Evolutionary conservation across 2,797 vertebrate genomes (phyloP).

Genomic region (Sebastes trivittatus): DNA sequence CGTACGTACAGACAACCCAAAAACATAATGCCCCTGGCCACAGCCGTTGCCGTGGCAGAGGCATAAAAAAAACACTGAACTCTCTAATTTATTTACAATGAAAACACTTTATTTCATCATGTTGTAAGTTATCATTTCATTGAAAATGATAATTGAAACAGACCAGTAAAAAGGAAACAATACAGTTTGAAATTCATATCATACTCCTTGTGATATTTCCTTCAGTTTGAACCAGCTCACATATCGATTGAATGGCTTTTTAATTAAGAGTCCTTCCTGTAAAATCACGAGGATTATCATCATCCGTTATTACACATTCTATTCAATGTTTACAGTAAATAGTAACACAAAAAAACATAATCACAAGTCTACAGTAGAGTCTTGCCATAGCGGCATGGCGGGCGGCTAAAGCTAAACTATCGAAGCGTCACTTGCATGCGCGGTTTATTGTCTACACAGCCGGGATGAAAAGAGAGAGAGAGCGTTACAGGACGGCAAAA

Average conservation of each 20-base stretch:
- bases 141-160: conserved; percentile 66
- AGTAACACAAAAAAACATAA: conserved; percentile 74
- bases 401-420: conserved; percentile 71
- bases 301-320: conserved; percentile 67
- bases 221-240: conserved; percentile 51
- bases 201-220: conserved; percentile 42
- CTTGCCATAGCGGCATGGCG: conserved; percentile 60
- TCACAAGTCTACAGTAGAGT: conserved; percentile 78
- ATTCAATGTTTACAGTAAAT: conserved; percentile 73
- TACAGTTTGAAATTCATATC: conserved; percentile 59
- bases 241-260: conserved; percentile 69
- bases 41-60: too few species aligned
- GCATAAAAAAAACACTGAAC: neutral
- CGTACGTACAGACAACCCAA: too few species aligned
- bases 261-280: conserved; percentile 52
- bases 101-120: conserved; percentile 83
- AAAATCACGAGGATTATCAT: conserved; percentile 40
- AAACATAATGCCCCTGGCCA: too few species aligned
- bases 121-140: conserved; percentile 62
- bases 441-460: conserved; percentile 71
- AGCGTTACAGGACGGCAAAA: conserved; percentile 74
- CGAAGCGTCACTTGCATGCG: conserved; percentile 82
- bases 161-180: conserved; percentile 74
- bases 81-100: conserved; percentile 74
- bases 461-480: conserved; percentile 69